Percentiles rank a stretch among this genome's conserved stretches.
These are phyloP conservation scores for Callosobruchus maculatus DNA, from an alignment of 2,888 invertebrate genomes.

Conservation along the genomic window DNA sequence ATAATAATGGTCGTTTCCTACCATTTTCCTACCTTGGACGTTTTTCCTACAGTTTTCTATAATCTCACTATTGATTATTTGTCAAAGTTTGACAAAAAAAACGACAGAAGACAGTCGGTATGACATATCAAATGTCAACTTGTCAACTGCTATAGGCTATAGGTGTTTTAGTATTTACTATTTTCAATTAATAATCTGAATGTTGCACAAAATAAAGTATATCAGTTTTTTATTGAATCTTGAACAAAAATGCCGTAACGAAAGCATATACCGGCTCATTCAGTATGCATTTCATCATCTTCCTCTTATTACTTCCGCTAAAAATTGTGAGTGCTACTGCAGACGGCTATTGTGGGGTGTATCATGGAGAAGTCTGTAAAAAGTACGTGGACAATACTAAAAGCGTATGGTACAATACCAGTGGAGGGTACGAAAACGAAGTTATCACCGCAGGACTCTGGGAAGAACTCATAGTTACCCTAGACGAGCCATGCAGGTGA, in stretches of 20 bases:
- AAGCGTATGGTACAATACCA: constrained; percentile 55
- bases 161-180: too few relatives aligned
- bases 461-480: constrained; percentile 78
- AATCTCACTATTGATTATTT: background rate
- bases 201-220: background rate
- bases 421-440: constrained; percentile 78
- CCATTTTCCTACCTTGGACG: too few relatives aligned
- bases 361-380: constrained; percentile 67
- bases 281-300: background rate
- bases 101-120: background rate
- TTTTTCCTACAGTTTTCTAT: too few relatives aligned
- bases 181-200: background rate
- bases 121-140: background rate
- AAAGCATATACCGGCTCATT: background rate
- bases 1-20: background rate
- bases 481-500: constrained; percentile 70
- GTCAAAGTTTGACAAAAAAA: background rate
- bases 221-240: background rate
- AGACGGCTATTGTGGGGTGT: constrained; percentile 77
- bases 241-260: background rate
- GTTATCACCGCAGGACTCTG: constrained; percentile 78
- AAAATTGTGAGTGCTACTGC: constrained; percentile 12
- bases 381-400: constrained; percentile 51
- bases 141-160: too few relatives aligned
- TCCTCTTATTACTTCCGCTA: background rate